Conservation (phyloP, 2,888 invertebrate genomes). For the Apodemia duryi region DNA sequence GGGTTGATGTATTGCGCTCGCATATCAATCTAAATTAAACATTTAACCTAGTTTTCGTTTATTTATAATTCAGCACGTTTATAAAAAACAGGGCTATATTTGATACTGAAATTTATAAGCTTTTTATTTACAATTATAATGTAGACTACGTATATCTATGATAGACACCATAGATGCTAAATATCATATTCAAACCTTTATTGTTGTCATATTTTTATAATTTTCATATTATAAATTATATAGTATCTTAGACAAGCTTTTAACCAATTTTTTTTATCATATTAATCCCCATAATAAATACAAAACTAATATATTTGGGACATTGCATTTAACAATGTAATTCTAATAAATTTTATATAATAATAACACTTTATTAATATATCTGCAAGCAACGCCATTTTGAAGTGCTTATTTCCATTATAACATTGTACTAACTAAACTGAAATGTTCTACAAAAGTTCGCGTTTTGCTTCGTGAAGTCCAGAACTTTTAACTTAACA, state of each 20-base stretch:
- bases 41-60: constrained; percentile 4
- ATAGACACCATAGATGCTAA: too few relatives aligned
- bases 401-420: constrained; percentile 80
- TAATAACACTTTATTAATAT: constrained; percentile 43
- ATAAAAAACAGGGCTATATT: background rate
- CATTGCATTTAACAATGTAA: background rate
- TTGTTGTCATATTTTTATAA: too few relatives aligned
- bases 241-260: too few relatives aligned
- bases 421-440: constrained; percentile 80
- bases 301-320: background rate
- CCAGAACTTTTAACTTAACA: constrained; percentile 70
- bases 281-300: background rate
- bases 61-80: constrained; percentile 1
- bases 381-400: constrained; percentile 76
- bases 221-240: too few relatives aligned
- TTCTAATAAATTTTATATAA: background rate
- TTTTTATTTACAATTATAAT: background rate
- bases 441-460: constrained; percentile 80
- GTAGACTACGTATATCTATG: too few relatives aligned
- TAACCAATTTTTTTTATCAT: too few relatives aligned
- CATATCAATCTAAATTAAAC: constrained; percentile 4
- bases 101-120: background rate
- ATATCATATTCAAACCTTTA: too few relatives aligned
- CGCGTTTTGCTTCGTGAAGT: constrained; percentile 79
- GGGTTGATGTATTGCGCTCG: constrained; percentile 3